Percentiles rank a stretch among this genome's conserved stretches.
Conservation (phyloP, 2,113 vertebrate genomes). For the Asarcornis scutulata region DNA sequence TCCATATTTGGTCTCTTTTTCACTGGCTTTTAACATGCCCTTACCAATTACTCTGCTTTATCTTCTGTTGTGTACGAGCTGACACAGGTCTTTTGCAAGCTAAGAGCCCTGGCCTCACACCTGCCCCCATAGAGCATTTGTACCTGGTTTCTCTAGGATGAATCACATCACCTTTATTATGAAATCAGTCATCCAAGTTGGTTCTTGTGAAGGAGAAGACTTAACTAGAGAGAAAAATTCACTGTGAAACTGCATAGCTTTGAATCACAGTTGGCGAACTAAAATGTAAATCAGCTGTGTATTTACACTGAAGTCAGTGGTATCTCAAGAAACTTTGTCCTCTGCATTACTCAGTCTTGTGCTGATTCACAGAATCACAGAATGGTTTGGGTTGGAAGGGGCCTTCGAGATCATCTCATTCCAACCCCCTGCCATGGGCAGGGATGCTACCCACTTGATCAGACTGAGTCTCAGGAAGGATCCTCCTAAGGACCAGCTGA, state of each 20-base stretch:
- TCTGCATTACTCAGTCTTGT: rapidly evolving
- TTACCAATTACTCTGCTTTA: not conserved
- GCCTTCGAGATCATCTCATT: too few relatives aligned
- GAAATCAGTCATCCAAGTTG: not conserved
- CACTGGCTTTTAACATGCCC: not conserved
- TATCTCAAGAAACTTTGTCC: not conserved
- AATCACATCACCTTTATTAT: not conserved
- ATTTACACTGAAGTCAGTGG: not conserved
- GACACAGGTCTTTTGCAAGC: not conserved
- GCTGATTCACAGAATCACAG: not conserved
- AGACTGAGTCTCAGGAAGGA: not conserved
- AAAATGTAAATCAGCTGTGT: not conserved
- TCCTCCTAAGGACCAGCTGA: not conserved
- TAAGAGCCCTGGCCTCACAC: not conserved
- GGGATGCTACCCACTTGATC: too few relatives aligned
- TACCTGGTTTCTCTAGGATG: not conserved
- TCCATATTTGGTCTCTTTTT: not conserved
- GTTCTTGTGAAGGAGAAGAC: not conserved
- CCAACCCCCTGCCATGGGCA: too few relatives aligned
- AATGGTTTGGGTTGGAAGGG: too few relatives aligned
- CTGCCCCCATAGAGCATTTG: not conserved
- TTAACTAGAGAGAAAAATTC: not conserved
- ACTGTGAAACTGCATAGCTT: not conserved
- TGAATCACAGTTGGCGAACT: not conserved
- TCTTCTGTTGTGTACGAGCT: not conserved